A percentile compares a stretch with the other conserved stretches of the same genome.
These are phyloP conservation scores for Lophius americanus DNA, from an alignment of 2,797 vertebrate species.

Conservation along the genomic window DNA sequence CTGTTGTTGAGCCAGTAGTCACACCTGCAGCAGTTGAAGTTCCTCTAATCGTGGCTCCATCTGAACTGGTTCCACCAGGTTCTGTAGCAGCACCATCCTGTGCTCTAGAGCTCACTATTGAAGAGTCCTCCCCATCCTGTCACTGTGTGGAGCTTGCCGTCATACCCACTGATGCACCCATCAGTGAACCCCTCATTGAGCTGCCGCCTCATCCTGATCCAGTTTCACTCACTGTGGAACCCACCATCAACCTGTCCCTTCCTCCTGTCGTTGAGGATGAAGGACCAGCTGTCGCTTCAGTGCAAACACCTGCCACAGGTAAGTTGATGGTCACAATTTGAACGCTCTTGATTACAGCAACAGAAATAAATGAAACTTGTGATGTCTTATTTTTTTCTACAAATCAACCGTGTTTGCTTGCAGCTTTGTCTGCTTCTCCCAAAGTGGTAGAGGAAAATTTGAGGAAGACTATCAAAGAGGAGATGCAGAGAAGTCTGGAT, in stretches of 20 bases:
- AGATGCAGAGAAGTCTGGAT: slow-evolving; percentile 69
- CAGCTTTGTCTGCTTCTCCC: slow-evolving; percentile 24
- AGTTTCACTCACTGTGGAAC: slow-evolving; percentile 36
- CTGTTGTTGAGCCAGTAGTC: slow-evolving; percentile 17
- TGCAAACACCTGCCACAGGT: slow-evolving; percentile 52
- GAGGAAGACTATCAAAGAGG: slow-evolving; percentile 67
- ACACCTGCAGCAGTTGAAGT: slow-evolving; percentile 9
- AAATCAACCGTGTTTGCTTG: background rate
- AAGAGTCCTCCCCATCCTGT: slow-evolving; percentile 32
- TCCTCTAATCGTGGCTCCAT: slow-evolving; percentile 8
- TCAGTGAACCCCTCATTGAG: slow-evolving; percentile 26
- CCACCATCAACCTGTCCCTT: slow-evolving; percentile 9
- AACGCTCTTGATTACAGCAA: background rate
- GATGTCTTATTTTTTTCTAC: too few relatives aligned
- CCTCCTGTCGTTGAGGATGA: slow-evolving; percentile 41
- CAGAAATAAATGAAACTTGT: background rate
- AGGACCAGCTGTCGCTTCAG: slow-evolving; percentile 6
- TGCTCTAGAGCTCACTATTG: slow-evolving; percentile 24
- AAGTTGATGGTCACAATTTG: background rate
- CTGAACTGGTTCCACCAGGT: slow-evolving; percentile 15
- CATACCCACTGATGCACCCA: slow-evolving; percentile 18
- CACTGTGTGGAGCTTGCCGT: slow-evolving; percentile 41
- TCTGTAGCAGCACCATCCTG: background rate
- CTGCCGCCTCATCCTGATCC: slow-evolving; percentile 25
- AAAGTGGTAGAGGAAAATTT: slow-evolving; percentile 67